A percentile compares a stretch with the other conserved stretches of the same genome.
These are phyloP conservation scores for Monodelphis domestica DNA, from an alignment of 2,797 vertebrate genomes.

Conservation along the genomic window DNA sequence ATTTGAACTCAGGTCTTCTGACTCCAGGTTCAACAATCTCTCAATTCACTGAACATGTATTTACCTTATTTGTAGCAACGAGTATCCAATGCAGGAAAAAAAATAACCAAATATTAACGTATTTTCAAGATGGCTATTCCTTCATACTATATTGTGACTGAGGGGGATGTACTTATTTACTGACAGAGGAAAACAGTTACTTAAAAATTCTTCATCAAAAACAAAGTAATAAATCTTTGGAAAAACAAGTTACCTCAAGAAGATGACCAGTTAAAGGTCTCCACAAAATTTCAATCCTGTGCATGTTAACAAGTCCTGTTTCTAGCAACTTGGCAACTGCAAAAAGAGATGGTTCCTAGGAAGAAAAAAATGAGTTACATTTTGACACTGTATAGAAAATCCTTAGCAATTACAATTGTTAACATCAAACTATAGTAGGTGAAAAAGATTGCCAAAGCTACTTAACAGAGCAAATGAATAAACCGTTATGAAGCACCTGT, in stretches of 20 bases:
- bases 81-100: neutral
- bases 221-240: slow-evolving; percentile 46
- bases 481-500: neutral
- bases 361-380: slow-evolving; percentile 59
- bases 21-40: neutral
- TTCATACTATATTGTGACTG: neutral
- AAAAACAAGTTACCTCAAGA: slow-evolving; percentile 91
- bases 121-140: neutral
- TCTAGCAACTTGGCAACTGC: slow-evolving; percentile 98
- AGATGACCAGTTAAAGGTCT: slow-evolving; percentile 96
- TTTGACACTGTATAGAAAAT: slow-evolving; percentile 43
- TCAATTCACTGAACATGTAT: neutral
- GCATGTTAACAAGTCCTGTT: slow-evolving; percentile 98
- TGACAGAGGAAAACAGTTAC: neutral
- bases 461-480: neutral
- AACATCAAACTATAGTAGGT: slow-evolving; percentile 23
- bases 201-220: slow-evolving; percentile 24
- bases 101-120: neutral
- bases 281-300: slow-evolving; percentile 98
- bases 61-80: neutral
- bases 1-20: too few relatives aligned
- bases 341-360: slow-evolving; percentile 97
- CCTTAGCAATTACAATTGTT: slow-evolving; percentile 17
- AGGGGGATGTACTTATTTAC: neutral
- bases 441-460: neutral